These are phyloP conservation scores for Lipophrys pholis DNA, from an alignment of 2,113 vertebrate genomes.

Conservation along the genomic window DNA sequence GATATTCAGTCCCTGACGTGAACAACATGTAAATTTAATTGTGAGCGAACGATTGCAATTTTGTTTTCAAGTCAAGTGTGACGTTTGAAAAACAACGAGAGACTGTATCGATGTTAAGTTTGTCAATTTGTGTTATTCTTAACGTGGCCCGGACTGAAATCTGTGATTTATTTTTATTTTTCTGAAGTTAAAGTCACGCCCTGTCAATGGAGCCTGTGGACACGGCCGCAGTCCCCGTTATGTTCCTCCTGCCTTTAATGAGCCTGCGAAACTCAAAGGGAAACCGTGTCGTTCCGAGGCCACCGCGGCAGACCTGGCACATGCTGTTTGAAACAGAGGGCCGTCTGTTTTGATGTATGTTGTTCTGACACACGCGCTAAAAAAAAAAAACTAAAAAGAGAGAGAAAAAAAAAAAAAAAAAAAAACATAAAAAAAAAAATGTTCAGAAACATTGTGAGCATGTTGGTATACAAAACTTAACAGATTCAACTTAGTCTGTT, in stretches of 20 bases:
- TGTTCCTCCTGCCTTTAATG: conserved; percentile 58
- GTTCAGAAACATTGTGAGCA: conserved; percentile 82
- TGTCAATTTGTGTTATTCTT: conserved; percentile 36
- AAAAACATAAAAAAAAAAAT: conserved; percentile 53
- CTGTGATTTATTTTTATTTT: conserved; percentile 42
- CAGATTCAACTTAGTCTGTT: conserved; percentile 81
- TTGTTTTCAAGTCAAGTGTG: conserved; percentile 41
- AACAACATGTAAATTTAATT: conserved; percentile 51
- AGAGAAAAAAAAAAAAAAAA: conserved; percentile 39
- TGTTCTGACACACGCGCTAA: conserved; percentile 62
- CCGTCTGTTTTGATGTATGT: conserved; percentile 73
- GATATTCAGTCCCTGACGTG: conserved; percentile 31
- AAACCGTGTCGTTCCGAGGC: conserved; percentile 38
- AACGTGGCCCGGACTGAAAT: conserved; percentile 34
- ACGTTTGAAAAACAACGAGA: conserved; percentile 43
- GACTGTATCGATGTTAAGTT: conserved; percentile 35
- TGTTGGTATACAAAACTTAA: conserved; percentile 81
- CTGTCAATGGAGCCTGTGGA: conserved; percentile 36
- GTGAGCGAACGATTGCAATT: conserved; percentile 29
- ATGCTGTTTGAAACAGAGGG: conserved; percentile 55
- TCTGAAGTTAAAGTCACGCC: conserved; percentile 25
- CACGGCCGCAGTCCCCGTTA: conserved; percentile 41
- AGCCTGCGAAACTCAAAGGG: conserved; percentile 49
- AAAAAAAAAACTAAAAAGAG: conserved; percentile 32
- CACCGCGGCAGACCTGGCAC: conserved; percentile 54